Conservation (phyloP, 1,140 invertebrate species). For the Rhagoletis zephyria region DNA sequence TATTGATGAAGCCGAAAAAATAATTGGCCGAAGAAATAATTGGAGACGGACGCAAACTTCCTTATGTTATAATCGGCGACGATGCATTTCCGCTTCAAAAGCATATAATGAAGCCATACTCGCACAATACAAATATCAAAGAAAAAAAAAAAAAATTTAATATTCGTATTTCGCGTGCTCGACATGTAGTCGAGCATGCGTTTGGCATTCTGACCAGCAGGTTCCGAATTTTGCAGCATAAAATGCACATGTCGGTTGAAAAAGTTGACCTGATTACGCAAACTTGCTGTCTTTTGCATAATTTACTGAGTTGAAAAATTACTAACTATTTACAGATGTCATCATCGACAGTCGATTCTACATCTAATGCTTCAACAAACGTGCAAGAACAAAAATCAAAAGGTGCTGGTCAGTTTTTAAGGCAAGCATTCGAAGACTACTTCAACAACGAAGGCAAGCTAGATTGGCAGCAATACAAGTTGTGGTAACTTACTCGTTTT, state of each 20-base stretch:
- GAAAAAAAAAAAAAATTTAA: not conserved
- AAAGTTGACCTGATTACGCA: not conserved
- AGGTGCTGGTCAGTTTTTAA: not conserved
- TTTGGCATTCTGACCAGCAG: not conserved
- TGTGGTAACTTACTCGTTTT: too few species aligned
- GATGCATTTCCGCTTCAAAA: not conserved
- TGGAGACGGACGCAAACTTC: slow-evolving; percentile 5
- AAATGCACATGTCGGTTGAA: not conserved
- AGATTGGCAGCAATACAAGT: not conserved
- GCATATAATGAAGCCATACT: slow-evolving; percentile 4
- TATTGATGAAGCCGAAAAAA: not conserved
- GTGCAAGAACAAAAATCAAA: not conserved
- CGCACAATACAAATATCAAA: not conserved
- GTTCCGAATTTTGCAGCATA: not conserved
- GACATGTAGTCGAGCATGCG: not conserved
- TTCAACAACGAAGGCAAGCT: not conserved
- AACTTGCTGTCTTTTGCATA: slow-evolving; percentile 13
- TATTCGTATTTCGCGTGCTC: not conserved
- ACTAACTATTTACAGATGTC: not conserved
- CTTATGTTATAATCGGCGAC: not conserved
- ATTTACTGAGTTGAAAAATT: not conserved
- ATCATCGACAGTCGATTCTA: not conserved
- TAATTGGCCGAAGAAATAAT: not conserved
- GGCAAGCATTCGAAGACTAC: not conserved
- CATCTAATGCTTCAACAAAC: not conserved